phyloP scores from a whole-genome alignment of 2,113 vertebrate genomes.

The Nymphicus hollandicus region DNA sequence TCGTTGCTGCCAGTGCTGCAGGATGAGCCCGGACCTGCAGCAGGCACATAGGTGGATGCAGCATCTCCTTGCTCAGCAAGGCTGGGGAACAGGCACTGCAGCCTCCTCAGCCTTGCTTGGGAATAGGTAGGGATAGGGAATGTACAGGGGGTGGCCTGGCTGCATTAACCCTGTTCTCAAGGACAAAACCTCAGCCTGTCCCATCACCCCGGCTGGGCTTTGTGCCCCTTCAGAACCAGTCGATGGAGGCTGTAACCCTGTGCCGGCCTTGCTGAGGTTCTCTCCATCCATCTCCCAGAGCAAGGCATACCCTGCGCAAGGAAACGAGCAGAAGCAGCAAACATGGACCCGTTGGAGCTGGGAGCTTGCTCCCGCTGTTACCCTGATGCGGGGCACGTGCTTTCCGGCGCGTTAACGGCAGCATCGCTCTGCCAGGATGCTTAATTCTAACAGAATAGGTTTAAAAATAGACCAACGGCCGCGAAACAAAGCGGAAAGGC shows the following conservation, averaged over 20 bases:
- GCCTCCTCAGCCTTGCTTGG: not conserved
- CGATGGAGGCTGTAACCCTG: not conserved
- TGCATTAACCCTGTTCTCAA: not conserved
- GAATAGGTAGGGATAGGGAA: not conserved
- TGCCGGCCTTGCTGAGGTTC: not conserved
- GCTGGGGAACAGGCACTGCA: not conserved
- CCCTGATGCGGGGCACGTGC: constrained; percentile 15
- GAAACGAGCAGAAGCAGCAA: not conserved
- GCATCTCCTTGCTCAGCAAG: not conserved
- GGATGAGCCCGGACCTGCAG: not conserved
- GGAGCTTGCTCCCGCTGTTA: not conserved
- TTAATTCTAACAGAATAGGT: constrained; percentile 29
- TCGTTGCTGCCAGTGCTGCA: accelerated
- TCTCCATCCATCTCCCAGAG: not conserved
- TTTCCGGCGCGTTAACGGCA: not conserved
- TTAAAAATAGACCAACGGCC: constrained; percentile 44
- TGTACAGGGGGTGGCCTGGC: not conserved
- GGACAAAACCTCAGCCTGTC: not conserved
- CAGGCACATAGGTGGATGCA: not conserved
- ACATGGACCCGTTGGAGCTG: not conserved
- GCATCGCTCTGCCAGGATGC: not conserved
- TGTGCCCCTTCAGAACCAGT: accelerated
- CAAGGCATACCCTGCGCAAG: not conserved
- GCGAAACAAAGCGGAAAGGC: not conserved
- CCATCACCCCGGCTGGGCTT: not conserved